These are phyloP conservation scores for Nephotettix cincticeps DNA, from an alignment of 1,140 invertebrate genomes.

Conservation along the genomic window DNA sequence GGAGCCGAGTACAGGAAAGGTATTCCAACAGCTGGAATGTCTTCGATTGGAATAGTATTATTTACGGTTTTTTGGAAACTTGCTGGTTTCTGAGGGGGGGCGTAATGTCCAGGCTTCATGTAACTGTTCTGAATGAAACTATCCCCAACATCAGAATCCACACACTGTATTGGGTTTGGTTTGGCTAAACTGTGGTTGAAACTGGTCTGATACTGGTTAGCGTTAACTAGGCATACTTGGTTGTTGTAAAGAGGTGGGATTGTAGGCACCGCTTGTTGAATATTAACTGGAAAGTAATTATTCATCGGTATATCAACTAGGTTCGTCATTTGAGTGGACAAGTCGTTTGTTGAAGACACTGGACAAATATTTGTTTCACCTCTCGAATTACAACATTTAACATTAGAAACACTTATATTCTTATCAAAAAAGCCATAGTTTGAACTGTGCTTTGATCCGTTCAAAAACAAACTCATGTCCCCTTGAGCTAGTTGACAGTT, in stretches of 20 bases:
- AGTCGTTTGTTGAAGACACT: neutral
- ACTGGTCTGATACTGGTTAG: neutral
- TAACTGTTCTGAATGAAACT: neutral
- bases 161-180: neutral
- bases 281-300: neutral
- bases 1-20: constrained; percentile 2
- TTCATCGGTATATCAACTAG: neutral
- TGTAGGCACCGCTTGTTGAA: neutral
- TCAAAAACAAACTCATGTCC: no score
- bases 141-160: neutral
- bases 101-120: constrained; percentile 8
- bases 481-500: no score
- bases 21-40: constrained; percentile 7
- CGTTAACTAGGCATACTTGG: neutral
- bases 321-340: neutral
- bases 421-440: no score
- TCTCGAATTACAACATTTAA: no score
- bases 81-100: neutral
- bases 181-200: neutral
- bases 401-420: no score
- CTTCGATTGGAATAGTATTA: constrained; percentile 3
- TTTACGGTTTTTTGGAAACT: neutral
- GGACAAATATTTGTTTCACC: no score
- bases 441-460: no score
- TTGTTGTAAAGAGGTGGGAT: neutral